Evolutionary conservation across 2,888 invertebrate species (phyloP), one percentile per base, ranked within the genome.

Genomic region (Eristalis tenax): DNA sequence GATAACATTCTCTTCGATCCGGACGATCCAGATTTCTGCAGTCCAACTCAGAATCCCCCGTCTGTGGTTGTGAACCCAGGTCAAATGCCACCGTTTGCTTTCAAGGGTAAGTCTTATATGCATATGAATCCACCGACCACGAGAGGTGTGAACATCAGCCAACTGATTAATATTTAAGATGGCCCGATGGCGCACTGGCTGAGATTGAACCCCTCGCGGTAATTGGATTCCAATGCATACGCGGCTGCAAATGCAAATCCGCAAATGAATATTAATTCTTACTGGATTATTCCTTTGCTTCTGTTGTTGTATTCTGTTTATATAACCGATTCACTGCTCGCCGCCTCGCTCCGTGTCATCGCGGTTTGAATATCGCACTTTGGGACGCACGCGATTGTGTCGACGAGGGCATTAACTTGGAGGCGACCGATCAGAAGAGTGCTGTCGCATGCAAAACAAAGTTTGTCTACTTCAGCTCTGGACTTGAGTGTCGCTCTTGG

Each of bases 11-110:
- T 92, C 57, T 93, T 93, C 88, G 93, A 93, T 90, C 91, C 92
- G 43, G 93, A 93, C 89, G 93, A 93, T 91, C 93, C 93, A 64
- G 93, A 93, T 90, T 93, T 93, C 88, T 91, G 91, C 81, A 90
- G 90, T 86, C 89, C 90, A 23, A 88, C 90, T 35, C 87, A 90
- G 28, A 90, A 88, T 84, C 88, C 85, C 15, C 89, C 88, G 18
- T 70, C 88, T 4, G 75, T 78, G 23, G 75, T 89, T 13, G 75
- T 89, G 35, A 88, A 83, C 61, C 81, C 81, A 69, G 85, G 68
- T 2, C 89, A 81, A 90, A 88, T 88, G 87, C 74, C 65, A 88
- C 81, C 56, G 73, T 90, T 91, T 32, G 90, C 90, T 79, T 90
- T 92, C 26, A 92, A 91, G 81, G 92, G 92, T 92, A 89, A 91